Evolutionary conservation across 2,113 vertebrate species (phyloP), one percentile per base, ranked within the genome.

Genomic region (Tupaia chinensis): DNA sequence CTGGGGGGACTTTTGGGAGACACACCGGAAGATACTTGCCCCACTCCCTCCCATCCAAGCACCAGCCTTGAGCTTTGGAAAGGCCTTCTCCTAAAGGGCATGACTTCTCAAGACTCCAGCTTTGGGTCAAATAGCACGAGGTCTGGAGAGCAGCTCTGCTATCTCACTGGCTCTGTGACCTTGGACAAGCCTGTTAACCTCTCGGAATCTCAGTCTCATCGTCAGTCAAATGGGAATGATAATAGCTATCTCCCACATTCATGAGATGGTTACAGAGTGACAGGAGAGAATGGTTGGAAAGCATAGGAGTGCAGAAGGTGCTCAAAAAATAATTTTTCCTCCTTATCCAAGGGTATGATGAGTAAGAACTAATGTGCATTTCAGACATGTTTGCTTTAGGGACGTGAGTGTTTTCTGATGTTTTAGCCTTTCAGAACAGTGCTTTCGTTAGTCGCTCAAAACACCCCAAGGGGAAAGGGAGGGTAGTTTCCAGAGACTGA

Each of bases 201-300:
- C 32, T 29, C 58, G 12, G 32, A 86, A 23, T 12, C 14, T n/a
- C 66, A 25, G 22, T 80, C 74, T 44, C 3, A 19, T 76, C 86
- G 80, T 34, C 6, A 12, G 27, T 22, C 65, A 90, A 87, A 61
- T 16, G 44, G 60, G 61, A 17, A 7, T 17, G 23, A 13, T 13
- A 3, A 44, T 0, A 34, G 23, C 60, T 53, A 76, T 34, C 68
- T n/a, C 54, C 32, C 60, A 56, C 0, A 2, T 27, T 34, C 27
- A 1, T 3, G 27, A 66, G 53, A 12, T 34, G 70, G 44, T 34
- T 56, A 10, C 7, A 15, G 44, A 7, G 34, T 29, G 76, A 60
- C 53, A 70, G 1, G 7, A 86, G 32, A 9, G 22, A n/a, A 29
- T 0, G 10, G 17, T 0, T 16, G 0, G 19, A 1, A 66, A 79